Conservation (phyloP, 1,140 invertebrate species). For the Penaeus vannamei region DNA sequence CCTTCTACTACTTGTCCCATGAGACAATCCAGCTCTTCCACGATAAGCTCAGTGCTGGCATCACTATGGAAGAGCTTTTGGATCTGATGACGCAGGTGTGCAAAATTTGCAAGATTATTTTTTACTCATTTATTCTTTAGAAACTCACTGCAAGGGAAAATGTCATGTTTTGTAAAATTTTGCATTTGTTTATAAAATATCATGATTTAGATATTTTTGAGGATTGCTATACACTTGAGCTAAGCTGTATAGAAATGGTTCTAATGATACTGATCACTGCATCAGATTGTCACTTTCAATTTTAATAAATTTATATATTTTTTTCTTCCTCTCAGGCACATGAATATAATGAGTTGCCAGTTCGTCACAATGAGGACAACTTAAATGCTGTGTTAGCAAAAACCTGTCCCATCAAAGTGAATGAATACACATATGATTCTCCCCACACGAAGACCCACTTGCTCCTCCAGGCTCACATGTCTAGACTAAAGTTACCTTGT, state of each 20-base stretch:
- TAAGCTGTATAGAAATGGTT: no score
- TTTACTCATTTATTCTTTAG: not conserved
- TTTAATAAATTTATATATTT: not conserved
- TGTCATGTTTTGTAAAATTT: no score
- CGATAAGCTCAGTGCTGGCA: constrained; percentile 78
- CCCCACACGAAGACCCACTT: constrained; percentile 95
- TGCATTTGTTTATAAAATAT: no score
- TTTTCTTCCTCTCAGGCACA: constrained; percentile 73
- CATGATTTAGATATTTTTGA: no score
- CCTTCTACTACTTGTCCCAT: constrained; percentile 98
- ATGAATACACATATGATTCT: constrained; percentile 84
- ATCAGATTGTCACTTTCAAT: no score
- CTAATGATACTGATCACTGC: no score
- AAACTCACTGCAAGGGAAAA: no score
- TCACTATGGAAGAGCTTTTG: constrained; percentile 83
- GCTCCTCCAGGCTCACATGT: constrained; percentile 94
- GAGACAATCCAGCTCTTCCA: constrained; percentile 90
- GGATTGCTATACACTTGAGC: no score
- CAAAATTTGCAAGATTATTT: not conserved
- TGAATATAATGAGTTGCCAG: constrained; percentile 95
- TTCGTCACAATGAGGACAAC: constrained; percentile 97
- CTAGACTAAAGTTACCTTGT: constrained; percentile 84
- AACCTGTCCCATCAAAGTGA: constrained; percentile 82
- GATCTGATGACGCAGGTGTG: constrained; percentile 81
- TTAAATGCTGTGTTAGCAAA: constrained; percentile 92